Conservation (phyloP, 1,140 invertebrate species). For the Oedothorax gibbosus region DNA sequence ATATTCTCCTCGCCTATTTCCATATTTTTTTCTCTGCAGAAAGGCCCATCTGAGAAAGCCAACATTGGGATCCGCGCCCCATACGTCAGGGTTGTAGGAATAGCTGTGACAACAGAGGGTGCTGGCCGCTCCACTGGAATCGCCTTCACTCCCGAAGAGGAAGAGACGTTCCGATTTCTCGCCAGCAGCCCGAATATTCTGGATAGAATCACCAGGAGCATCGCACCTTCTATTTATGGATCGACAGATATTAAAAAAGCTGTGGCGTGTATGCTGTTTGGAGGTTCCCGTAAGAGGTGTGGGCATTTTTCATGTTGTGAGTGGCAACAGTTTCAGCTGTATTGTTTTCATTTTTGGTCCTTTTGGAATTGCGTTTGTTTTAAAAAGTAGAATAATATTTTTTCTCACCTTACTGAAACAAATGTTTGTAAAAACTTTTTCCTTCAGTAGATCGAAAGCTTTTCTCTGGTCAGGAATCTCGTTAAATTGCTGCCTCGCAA, state of each 20-base stretch:
- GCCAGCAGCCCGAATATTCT: slow-evolving; percentile 88
- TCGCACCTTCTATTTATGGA: slow-evolving; percentile 98
- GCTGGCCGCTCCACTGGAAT: slow-evolving; percentile 75
- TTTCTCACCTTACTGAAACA: too few relatives aligned
- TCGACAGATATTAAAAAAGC: slow-evolving; percentile 96
- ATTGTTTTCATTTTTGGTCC: too few relatives aligned
- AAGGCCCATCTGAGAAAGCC: slow-evolving; percentile 82
- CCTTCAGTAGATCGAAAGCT: too few relatives aligned
- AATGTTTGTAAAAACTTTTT: too few relatives aligned
- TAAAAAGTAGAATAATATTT: too few relatives aligned
- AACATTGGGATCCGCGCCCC: slow-evolving; percentile 92
- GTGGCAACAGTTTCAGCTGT: too few relatives aligned
- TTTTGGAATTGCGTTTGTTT: too few relatives aligned
- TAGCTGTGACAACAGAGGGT: slow-evolving; percentile 86
- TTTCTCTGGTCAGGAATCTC: too few relatives aligned
- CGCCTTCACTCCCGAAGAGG: slow-evolving; percentile 83
- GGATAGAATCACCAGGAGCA: slow-evolving; percentile 88
- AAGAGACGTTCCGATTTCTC: slow-evolving; percentile 89
- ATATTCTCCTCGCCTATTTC: too few relatives aligned
- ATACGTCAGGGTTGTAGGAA: slow-evolving; percentile 94
- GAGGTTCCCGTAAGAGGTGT: slow-evolving; percentile 77
- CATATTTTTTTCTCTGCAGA: slow-evolving; percentile 69
- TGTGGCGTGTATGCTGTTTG: slow-evolving; percentile 95
- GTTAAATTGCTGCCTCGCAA: too few relatives aligned
- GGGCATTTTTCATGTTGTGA: not conserved